A percentile compares a stretch with the other conserved stretches of the same genome.
phyloP scores from a whole-genome alignment of 1,140 invertebrate genomes.

The Lordiphosa stackelbergi region DNA sequence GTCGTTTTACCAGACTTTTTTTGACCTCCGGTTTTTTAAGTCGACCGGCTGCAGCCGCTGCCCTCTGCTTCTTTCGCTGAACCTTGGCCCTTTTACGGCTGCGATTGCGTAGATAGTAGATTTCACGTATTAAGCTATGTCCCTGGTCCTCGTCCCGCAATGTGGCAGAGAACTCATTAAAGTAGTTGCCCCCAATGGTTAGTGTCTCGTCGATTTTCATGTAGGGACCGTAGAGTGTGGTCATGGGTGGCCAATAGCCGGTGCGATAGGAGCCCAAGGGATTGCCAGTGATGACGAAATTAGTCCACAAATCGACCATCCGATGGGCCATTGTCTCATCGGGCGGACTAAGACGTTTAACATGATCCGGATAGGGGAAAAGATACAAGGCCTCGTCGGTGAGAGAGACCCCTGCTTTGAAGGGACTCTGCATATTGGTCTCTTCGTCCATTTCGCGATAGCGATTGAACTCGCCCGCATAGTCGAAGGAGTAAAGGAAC shows the following conservation, averaged over 20 bases:
- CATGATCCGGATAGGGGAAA: slow-evolving; percentile 72
- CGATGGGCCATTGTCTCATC: slow-evolving; percentile 64
- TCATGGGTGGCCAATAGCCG: slow-evolving; percentile 75
- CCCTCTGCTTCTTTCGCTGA: slow-evolving; percentile 35
- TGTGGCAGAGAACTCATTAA: slow-evolving; percentile 70
- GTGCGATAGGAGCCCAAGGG: slow-evolving; percentile 53
- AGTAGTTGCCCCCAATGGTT: slow-evolving; percentile 67
- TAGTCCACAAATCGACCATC: slow-evolving; percentile 75
- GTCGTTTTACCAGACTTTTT: slow-evolving; percentile 58
- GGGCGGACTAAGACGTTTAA: slow-evolving; percentile 58
- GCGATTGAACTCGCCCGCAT: slow-evolving; percentile 72
- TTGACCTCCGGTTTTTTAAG: slow-evolving; percentile 28
- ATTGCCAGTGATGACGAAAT: slow-evolving; percentile 71
- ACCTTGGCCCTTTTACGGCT: slow-evolving; percentile 27
- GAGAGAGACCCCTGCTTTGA: slow-evolving; percentile 66
- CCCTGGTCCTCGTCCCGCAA: slow-evolving; percentile 60
- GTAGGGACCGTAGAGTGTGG: slow-evolving; percentile 71
- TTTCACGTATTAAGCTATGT: slow-evolving; percentile 61
- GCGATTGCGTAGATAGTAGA: slow-evolving; percentile 59
- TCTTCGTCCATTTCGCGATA: slow-evolving; percentile 72
- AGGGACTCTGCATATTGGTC: slow-evolving; percentile 75
- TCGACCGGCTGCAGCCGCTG: slow-evolving; percentile 13
- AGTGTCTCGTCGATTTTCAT: slow-evolving; percentile 72
- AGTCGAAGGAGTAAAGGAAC: slow-evolving; percentile 74
- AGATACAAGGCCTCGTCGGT: slow-evolving; percentile 74